Evolutionary conservation across 2,113 vertebrate genomes (phyloP), one percentile per base, ranked within the genome.

Genomic region (Chaetodon auriga): DNA sequence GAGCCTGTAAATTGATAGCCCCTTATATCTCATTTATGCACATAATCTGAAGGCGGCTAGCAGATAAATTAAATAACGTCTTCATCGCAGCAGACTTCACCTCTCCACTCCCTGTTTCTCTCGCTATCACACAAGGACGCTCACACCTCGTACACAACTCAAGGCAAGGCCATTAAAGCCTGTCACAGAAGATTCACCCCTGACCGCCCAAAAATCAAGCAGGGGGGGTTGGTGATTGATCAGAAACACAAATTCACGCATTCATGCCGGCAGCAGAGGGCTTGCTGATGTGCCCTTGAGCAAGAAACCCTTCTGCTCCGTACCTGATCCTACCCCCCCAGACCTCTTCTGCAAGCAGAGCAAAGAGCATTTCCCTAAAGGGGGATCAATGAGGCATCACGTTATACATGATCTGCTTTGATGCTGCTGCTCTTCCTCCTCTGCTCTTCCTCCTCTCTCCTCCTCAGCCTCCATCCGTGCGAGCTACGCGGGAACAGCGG

Each of bases 1-100:
- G 70, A 79, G 81, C 6, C 48, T 68, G 49, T 38, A 76, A 87
- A 89, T 85, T 66, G 72, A 89, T 82, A 30, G 66, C 55, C 63
- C 55, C 73, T 87, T 81, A 80, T 60, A 87, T 75, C 38, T 81
- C 48, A 80, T 84, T 85, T 73, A 75, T 0, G 5, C 68, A 63
- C 30, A 73, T 48, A 61, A 84, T 81, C 45, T 83, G 64, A 83
- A 68, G 15, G 23, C 70, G 68, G 66, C 62, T 25, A 63, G 68
- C 55, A 61, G 55, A 83, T 70, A 64, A 75, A 85, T 86, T 46
- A 70, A 53, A 79, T 53, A 58, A 74, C 72, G 38, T 75, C n/a
- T 79, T 75, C 19, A 53, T 55, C 2, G 41, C n/a, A 45, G 36
- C 23, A 51, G 10, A 11, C 72, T 49, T 43, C n/a, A 36, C 53